These are phyloP conservation scores for Tautogolabrus adspersus DNA, from an alignment of 2,113 vertebrate genomes.

Conservation along the genomic window DNA sequence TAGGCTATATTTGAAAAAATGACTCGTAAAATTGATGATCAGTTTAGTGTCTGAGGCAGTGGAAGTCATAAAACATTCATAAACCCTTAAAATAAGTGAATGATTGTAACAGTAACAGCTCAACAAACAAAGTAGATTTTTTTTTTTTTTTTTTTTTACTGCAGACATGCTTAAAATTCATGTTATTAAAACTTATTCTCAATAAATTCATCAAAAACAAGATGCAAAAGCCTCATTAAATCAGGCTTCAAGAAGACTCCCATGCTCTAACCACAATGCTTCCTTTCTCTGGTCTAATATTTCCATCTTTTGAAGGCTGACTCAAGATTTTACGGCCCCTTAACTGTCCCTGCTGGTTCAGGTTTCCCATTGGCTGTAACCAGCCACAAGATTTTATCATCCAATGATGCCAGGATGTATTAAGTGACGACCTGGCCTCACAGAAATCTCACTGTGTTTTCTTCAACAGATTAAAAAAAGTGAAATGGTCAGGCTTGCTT, in stretches of 20 bases:
- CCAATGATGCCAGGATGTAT: slow-evolving; percentile 57
- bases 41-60: too few species aligned
- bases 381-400: slow-evolving; percentile 66
- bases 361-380: slow-evolving; percentile 47
- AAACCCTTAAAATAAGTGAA: background rate
- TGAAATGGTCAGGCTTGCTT: slow-evolving; percentile 4
- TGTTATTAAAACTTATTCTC: background rate
- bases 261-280: slow-evolving; percentile 31
- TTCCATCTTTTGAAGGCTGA: slow-evolving; percentile 37
- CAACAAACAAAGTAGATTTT: too few species aligned
- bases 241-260: slow-evolving; percentile 9
- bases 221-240: background rate
- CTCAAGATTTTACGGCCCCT: slow-evolving; percentile 55
- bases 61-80: too few species aligned
- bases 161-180: background rate
- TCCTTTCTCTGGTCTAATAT: slow-evolving; percentile 33
- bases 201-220: slow-evolving; percentile 11
- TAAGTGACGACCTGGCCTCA: slow-evolving; percentile 27
- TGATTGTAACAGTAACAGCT: background rate
- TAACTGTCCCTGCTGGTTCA: slow-evolving; percentile 56
- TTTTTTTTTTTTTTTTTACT: too few species aligned
- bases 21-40: too few species aligned
- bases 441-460: slow-evolving; percentile 32
- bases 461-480: slow-evolving; percentile 2
- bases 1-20: too few species aligned